Percentiles rank a stretch among this genome's conserved stretches.
Conservation (phyloP, 2,888 invertebrate species). For the Cheilosia vulpina region DNA sequence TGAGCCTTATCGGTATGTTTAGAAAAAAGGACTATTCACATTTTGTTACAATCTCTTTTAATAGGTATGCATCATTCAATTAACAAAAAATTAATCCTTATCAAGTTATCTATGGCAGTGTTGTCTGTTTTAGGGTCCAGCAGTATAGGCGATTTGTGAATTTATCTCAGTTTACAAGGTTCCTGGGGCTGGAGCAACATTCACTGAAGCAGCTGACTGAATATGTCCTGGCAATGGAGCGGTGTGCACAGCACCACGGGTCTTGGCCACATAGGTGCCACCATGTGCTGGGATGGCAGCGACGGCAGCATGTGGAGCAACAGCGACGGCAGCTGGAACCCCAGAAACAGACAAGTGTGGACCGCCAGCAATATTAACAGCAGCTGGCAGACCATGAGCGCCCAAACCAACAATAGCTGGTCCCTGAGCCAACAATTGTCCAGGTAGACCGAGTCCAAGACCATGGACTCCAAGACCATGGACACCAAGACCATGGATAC, state of each 20-base stretch:
- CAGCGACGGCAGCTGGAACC: slow-evolving; percentile 64
- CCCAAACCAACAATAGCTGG: slow-evolving; percentile 67
- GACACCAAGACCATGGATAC: slow-evolving; percentile 44
- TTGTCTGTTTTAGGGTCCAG: slow-evolving; percentile 6
- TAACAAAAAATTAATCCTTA: background rate
- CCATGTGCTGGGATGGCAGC: slow-evolving; percentile 77
- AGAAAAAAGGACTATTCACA: background rate
- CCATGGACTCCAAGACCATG: slow-evolving; percentile 52
- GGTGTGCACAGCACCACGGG: slow-evolving; percentile 81
- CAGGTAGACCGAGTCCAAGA: slow-evolving; percentile 60
- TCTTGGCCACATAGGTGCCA: slow-evolving; percentile 80
- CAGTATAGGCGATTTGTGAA: slow-evolving; percentile 14
- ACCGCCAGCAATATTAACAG: slow-evolving; percentile 52
- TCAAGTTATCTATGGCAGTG: slow-evolving; percentile 29
- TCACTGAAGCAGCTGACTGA: slow-evolving; percentile 80
- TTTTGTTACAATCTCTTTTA: slow-evolving; percentile 20
- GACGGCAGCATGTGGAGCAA: slow-evolving; percentile 77
- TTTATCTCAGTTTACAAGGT: slow-evolving; percentile 73
- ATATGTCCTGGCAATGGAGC: slow-evolving; percentile 80
- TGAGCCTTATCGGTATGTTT: no score
- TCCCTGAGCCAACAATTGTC: slow-evolving; percentile 75
- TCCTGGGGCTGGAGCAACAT: slow-evolving; percentile 81
- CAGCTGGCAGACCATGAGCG: slow-evolving; percentile 67
- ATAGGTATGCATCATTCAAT: background rate
- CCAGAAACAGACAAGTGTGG: slow-evolving; percentile 37